Evolutionary conservation across 2,797 vertebrate species (phyloP).

Genomic region (Mus spretus): DNA sequence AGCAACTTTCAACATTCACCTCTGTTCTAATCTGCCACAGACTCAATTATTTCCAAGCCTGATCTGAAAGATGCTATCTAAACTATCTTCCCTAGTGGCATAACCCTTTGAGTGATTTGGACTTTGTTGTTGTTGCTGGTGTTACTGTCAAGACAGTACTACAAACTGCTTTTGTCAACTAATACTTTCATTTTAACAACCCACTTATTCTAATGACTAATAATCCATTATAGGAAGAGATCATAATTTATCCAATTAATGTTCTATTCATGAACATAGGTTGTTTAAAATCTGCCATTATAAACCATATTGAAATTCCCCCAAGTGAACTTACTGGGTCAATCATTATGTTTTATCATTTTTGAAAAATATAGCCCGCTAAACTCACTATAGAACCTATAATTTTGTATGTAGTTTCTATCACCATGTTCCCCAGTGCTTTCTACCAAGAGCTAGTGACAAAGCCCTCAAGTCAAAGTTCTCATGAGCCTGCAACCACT

Average conservation of each 20-base stretch:
- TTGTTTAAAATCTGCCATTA: slow-evolving; percentile 46
- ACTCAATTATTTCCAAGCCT: slow-evolving; percentile 20
- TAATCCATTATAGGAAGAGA: background rate
- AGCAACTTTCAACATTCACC: background rate
- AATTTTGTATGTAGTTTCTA: slow-evolving; percentile 44
- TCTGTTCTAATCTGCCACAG: background rate
- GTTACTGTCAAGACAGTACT: background rate
- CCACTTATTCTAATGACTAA: slow-evolving; percentile 57
- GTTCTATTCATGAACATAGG: slow-evolving; percentile 52
- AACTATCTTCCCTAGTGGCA: slow-evolving; percentile 7
- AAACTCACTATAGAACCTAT: background rate
- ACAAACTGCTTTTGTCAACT: slow-evolving; percentile 41
- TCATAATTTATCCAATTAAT: slow-evolving; percentile 31
- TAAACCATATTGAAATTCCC: slow-evolving; percentile 40
- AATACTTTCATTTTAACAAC: slow-evolving; percentile 46
- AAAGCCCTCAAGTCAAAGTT: slow-evolving; percentile 12
- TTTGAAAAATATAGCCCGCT: slow-evolving; percentile 34
- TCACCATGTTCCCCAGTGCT: slow-evolving; percentile 37
- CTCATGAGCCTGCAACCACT: background rate
- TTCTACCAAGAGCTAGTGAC: slow-evolving; percentile 44
- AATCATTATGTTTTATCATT: slow-evolving; percentile 33
- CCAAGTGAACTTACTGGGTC: background rate
- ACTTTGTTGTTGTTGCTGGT: background rate
- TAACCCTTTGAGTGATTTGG: slow-evolving; percentile 19
- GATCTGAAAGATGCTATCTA: slow-evolving; percentile 36